Evolutionary conservation across 2,888 invertebrate species (phyloP).

Genomic region (Druceiella hillmani): DNA sequence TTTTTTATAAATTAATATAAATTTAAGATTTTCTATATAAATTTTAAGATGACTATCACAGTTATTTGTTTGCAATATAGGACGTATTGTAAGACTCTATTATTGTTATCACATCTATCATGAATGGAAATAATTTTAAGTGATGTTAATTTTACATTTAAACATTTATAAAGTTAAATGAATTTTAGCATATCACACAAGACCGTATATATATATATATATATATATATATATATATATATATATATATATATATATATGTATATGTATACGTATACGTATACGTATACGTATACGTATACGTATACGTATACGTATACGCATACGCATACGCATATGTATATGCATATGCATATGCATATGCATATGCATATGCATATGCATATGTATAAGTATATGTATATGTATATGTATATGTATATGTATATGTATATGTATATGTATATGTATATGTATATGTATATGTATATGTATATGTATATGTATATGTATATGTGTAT

Average conservation of each 20-base stretch:
- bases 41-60: too few relatives aligned
- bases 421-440: conserved; percentile 12
- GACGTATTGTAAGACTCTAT: too few relatives aligned
- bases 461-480: conserved; percentile 4
- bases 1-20: too few relatives aligned
- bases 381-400: conserved; percentile 12
- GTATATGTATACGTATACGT: conserved; percentile 3
- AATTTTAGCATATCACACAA: too few relatives aligned
- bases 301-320: neutral
- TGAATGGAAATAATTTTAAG: too few relatives aligned
- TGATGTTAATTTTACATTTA: too few relatives aligned
- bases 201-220: conserved; percentile 12
- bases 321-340: neutral
- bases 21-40: too few relatives aligned
- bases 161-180: too few relatives aligned
- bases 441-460: conserved; percentile 3
- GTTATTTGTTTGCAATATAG: too few relatives aligned
- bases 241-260: conserved; percentile 10
- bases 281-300: conserved; percentile 1
- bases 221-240: conserved; percentile 17
- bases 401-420: conserved; percentile 7
- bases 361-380: neutral
- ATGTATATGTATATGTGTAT: conserved; percentile 3
- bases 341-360: neutral
- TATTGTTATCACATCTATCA: too few relatives aligned